Base-by-base conservation (phyloP, 2,888 invertebrate species). In the Lasioglossum figueresi region DNA sequence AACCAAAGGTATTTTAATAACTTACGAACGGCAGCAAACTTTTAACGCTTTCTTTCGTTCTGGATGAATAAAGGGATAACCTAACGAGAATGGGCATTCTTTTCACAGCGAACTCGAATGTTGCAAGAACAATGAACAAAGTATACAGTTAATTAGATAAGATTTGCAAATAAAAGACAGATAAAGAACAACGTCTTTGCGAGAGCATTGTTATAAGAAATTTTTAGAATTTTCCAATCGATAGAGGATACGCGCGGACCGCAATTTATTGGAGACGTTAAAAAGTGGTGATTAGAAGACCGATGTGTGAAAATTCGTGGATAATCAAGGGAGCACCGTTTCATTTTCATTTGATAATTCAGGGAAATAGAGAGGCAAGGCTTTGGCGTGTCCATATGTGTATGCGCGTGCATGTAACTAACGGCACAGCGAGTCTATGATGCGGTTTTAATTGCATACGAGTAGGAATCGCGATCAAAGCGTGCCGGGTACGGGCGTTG, bases 371-470 rank as follows among this genome's bases (percentile, higher is more conserved):
- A 43, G 48, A 40, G 71, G 71, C 68, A 23, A 48, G 19, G 34
- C 16, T 19, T 19, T n/a, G 85, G n/a, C 2, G 59, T 5, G 4
- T 27, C 14, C 5, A 14, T 27, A 5, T 16, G 52, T n/a, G 52
- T 3, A n/a, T 43, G 75, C 63, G 84, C 4, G 52, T 37, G 34
- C 75, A 79, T 73, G 52, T 23, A 74, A 71, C 75, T 79, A 75
- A 84, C 75, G 75, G 27, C 79, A 63, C 43, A 52, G 66, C 75
- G 79, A 72, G 84, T 84, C 75, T 84, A 79, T 84, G 74, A 84
- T 75, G 85, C 72, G 85, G 84, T 84, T 84, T 84, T 84, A 84
- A 84, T 84, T 84, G 84, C 84, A 72, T 59, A 79, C 52, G 74
- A 76, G 84, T 59, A 5, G 27, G 66, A 72, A 34, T 48, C 59